These are phyloP conservation scores for Cheilosia vernalis DNA, from an alignment of 2,888 invertebrate genomes.

Conservation along the genomic window DNA sequence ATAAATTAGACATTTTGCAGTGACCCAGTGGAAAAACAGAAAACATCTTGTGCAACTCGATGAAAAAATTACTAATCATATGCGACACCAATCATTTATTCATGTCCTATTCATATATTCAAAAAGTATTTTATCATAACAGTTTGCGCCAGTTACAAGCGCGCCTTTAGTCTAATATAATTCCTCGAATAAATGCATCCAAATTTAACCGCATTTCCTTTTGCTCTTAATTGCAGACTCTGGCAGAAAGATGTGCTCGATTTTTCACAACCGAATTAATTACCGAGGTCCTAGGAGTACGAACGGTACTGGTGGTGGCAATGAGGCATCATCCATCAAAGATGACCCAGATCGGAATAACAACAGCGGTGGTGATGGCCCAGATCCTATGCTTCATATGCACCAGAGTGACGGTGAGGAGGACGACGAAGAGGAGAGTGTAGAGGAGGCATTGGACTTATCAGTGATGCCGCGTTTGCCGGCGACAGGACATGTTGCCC, in stretches of 20 bases:
- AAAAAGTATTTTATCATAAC: slow-evolving; percentile 81
- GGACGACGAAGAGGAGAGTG: slow-evolving; percentile 76
- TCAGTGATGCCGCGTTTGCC: slow-evolving; percentile 80
- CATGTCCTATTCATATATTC: slow-evolving; percentile 82
- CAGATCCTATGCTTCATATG: slow-evolving; percentile 44
- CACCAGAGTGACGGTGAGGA: slow-evolving; percentile 57
- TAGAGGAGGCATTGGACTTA: slow-evolving; percentile 81
- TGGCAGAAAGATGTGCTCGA: slow-evolving; percentile 80
- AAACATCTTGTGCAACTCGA: slow-evolving; percentile 6
- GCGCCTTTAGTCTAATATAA: slow-evolving; percentile 28
- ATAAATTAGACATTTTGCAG: slow-evolving; percentile 38
- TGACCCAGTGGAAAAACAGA: slow-evolving; percentile 28
- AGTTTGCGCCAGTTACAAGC: slow-evolving; percentile 39
- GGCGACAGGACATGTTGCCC: slow-evolving; percentile 89
- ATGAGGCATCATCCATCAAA: slow-evolving; percentile 78
- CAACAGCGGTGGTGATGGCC: slow-evolving; percentile 77
- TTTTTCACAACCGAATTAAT: slow-evolving; percentile 82
- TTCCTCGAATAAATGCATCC: slow-evolving; percentile 68
- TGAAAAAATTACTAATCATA: slow-evolving; percentile 76
- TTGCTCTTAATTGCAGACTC: slow-evolving; percentile 57
- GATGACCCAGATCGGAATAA: slow-evolving; percentile 82
- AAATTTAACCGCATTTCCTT: slow-evolving; percentile 44
- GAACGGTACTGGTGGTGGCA: slow-evolving; percentile 66
- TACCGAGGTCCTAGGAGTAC: slow-evolving; percentile 80
- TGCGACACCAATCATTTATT: slow-evolving; percentile 81